These are phyloP conservation scores for Hormiphora californensis DNA, from an alignment of 37 sponge, comb jelly and placozoan species.

Conservation along the genomic window DNA sequence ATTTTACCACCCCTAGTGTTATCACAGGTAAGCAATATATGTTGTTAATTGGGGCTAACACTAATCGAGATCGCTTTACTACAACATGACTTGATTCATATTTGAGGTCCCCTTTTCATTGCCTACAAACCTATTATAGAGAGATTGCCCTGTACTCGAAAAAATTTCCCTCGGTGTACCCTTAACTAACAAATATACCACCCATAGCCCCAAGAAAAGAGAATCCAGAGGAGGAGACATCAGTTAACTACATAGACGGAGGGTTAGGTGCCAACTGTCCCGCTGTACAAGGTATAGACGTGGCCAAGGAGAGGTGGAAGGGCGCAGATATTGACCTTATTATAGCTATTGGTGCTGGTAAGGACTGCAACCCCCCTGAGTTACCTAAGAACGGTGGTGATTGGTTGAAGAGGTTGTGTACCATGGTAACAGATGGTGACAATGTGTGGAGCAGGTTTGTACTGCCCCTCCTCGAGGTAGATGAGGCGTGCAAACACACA, in stretches of 20 bases:
- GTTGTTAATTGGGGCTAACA: too few relatives aligned
- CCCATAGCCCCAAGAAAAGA: too few relatives aligned
- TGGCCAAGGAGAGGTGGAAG: conserved; percentile 39
- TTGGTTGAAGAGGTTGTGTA: conserved; percentile 41
- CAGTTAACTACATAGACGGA: conserved; percentile 42
- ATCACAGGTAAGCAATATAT: neutral
- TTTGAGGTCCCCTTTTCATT: too few relatives aligned
- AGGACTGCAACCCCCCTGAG: conserved; percentile 6
- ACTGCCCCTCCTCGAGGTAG: conserved; percentile 20
- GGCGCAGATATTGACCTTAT: conserved; percentile 46
- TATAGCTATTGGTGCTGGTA: conserved; percentile 1
- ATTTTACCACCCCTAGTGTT: conserved; percentile 20
- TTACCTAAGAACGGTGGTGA: conserved; percentile 43
- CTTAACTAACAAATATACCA: too few relatives aligned
- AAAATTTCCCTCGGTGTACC: too few relatives aligned
- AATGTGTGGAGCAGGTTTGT: conserved; percentile 39
- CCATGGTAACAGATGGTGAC: conserved; percentile 45
- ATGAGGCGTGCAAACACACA: conserved; percentile 41
- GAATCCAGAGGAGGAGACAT: conserved; percentile 2
- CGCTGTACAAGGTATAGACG: conserved; percentile 39
- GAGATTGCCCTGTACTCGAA: too few relatives aligned
- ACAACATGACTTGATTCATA: too few relatives aligned
- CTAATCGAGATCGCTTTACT: too few relatives aligned
- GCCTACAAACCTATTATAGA: too few relatives aligned
- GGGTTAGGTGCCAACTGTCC: conserved; percentile 52